Evolutionary conservation across 2,113 vertebrate species (phyloP).

Genomic region (Melanocharis versteri): DNA sequence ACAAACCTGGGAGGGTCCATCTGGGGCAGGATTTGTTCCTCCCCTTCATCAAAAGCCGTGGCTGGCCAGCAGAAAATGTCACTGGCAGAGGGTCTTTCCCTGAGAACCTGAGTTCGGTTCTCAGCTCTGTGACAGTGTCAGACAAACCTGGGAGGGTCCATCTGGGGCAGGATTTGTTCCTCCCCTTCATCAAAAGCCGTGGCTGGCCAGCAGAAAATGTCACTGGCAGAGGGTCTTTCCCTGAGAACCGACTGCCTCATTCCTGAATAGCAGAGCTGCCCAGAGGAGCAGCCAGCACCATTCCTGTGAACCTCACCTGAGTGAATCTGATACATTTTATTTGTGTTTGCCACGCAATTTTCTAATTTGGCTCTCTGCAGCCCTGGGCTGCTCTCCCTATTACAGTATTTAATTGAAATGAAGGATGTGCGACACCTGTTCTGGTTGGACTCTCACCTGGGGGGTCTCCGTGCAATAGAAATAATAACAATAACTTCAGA

Average conservation of each 20-base stretch:
- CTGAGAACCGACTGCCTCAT: background rate
- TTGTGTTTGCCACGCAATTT: background rate
- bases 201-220: background rate
- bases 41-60: background rate
- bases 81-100: too few species aligned
- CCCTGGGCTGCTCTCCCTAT: background rate
- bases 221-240: too few species aligned
- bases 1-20: background rate
- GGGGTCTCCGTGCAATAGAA: background rate
- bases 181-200: background rate
- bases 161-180: background rate
- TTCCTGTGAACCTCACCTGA: background rate
- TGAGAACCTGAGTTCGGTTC: background rate
- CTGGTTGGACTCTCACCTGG: background rate
- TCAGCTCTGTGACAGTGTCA: background rate
- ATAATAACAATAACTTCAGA: background rate
- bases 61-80: background rate
- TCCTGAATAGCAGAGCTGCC: background rate
- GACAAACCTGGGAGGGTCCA: background rate
- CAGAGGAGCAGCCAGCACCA: background rate
- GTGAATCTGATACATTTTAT: background rate
- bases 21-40: background rate
- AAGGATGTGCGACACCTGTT: background rate
- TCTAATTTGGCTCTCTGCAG: background rate
- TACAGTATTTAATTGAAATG: background rate